Evolutionary conservation across 2,797 vertebrate genomes (phyloP).

Genomic region (Aeoliscus strigatus): DNA sequence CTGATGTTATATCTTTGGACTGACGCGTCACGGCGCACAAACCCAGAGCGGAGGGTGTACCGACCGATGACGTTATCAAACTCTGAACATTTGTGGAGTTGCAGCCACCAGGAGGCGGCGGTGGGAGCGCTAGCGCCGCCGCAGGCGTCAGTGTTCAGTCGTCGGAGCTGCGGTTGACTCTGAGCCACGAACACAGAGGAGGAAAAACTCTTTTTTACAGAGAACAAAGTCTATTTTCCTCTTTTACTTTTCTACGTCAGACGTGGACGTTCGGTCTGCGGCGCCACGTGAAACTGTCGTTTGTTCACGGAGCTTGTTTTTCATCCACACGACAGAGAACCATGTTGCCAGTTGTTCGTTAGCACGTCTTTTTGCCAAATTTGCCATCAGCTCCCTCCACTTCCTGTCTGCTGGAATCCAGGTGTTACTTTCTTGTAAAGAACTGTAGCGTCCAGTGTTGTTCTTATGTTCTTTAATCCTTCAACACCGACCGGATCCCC

Average conservation of each 20-base stretch:
- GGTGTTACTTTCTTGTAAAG: too few relatives aligned
- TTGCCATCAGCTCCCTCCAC: slow-evolving; percentile 20
- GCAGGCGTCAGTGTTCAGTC: too few relatives aligned
- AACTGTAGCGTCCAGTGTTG: too few relatives aligned
- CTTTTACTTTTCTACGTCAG: slow-evolving; percentile 95
- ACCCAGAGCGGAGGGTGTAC: too few relatives aligned
- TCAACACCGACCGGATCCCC: too few relatives aligned
- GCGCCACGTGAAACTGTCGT: slow-evolving; percentile 78
- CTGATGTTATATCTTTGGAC: slow-evolving; percentile 97
- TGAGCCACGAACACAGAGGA: slow-evolving; percentile 52
- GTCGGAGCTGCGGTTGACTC: slow-evolving; percentile 25
- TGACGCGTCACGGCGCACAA: too few relatives aligned
- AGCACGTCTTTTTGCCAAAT: slow-evolving; percentile 34
- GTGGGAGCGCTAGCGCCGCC: too few relatives aligned
- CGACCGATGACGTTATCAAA: too few relatives aligned
- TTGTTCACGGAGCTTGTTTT: slow-evolving; percentile 76
- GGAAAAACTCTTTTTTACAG: slow-evolving; percentile 83
- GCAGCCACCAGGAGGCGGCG: too few relatives aligned
- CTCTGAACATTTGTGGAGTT: too few relatives aligned
- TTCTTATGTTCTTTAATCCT: too few relatives aligned
- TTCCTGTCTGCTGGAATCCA: too few relatives aligned
- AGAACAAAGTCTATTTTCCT: slow-evolving; percentile 99
- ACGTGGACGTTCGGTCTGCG: slow-evolving; percentile 74
- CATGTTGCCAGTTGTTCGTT: slow-evolving; percentile 66
- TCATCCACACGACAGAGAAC: slow-evolving; percentile 42